A percentile compares a stretch with the other conserved stretches of the same genome.
These are phyloP conservation scores for Brachionus manjavacas DNA, from an alignment of 1,140 invertebrate species.

Conservation along the genomic window DNA sequence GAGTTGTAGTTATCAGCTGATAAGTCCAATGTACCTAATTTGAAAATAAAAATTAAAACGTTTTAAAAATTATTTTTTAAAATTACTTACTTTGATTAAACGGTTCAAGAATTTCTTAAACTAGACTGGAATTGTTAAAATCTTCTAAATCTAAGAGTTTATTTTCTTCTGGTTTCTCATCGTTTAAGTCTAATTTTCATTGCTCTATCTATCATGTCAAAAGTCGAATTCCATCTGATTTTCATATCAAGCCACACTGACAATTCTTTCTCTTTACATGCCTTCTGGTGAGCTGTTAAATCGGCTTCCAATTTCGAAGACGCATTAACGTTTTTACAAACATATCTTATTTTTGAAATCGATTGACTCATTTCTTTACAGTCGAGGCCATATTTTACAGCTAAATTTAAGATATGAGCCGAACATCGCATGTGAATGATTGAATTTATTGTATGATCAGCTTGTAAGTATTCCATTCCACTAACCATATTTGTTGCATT, in stretches of 20 bases:
- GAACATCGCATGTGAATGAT: conserved; percentile 11
- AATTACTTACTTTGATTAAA: not conserved
- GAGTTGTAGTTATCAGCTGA: conserved; percentile 9
- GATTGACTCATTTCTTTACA: conserved; percentile 1
- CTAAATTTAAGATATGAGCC: conserved; percentile 1
- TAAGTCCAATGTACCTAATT: not conserved
- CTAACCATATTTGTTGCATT: not conserved
- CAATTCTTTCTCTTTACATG: not conserved
- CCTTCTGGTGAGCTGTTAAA: not conserved
- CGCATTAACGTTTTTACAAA: conserved; percentile 8
- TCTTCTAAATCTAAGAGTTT: not conserved
- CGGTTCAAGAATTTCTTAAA: not conserved
- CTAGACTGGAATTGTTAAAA: not conserved
- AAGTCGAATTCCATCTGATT: conserved; percentile 1
- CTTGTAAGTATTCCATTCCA: not conserved
- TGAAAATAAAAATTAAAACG: not conserved
- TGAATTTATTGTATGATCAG: not conserved
- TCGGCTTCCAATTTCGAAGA: not conserved
- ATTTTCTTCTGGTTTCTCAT: not conserved
- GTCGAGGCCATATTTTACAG: not conserved
- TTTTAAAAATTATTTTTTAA: not conserved
- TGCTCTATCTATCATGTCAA: conserved; percentile 17
- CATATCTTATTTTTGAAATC: conserved; percentile 13
- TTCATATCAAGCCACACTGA: not conserved
- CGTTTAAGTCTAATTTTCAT: not conserved